Evolutionary conservation across 2,113 vertebrate species (phyloP), one percentile per base, ranked within the genome.

Genomic region (Marcusenius ussheri): DNA sequence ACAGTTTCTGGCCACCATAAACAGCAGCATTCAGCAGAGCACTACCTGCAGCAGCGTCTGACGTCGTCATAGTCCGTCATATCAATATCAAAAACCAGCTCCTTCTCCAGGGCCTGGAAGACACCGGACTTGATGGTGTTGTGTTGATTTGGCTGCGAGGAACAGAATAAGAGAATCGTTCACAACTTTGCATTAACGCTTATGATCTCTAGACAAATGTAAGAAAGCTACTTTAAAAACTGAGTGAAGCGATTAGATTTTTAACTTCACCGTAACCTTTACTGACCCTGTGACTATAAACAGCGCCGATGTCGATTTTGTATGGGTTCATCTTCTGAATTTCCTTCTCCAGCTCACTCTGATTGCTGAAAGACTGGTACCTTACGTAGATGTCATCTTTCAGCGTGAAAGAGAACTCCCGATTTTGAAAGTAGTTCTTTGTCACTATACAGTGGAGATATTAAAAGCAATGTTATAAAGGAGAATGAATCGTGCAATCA

Each of bases 31-130:
- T 0, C 24, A 2, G 24, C 10, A 42, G 5, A 47, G 3, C n/a
- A 58, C 90, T 93, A 99, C 98, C 97, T 99, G 96, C 98, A 99
- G 90, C 98, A 99, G 86, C 93, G 96, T 91, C 98, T 95, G 91
- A 99, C 98, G 0, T 99, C 98, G 0, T 99, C 97, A 2, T 99
- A 99, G 93, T 99, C 98, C 0, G 98, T 99, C 98, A 99, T 99
- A 89, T 99, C 98, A 0, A 99, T 99, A 93, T 99, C 98, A 90
- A 99, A 99, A 19, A 99, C 98, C 91, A 99, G 95, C 93, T 99
- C 98, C 92, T 99, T 99, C 93, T 98, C 98, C 92, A 97, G 96
- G 0, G 98, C 97, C 92, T 99, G 98, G 94, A 99, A 99, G 84
- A 96, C 95, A 15, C 98, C 98, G 3, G 97, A 95, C 90, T 97